Evolutionary conservation across 2,113 vertebrate genomes (phyloP).

Genomic region (Diphyllodes magnificus): DNA sequence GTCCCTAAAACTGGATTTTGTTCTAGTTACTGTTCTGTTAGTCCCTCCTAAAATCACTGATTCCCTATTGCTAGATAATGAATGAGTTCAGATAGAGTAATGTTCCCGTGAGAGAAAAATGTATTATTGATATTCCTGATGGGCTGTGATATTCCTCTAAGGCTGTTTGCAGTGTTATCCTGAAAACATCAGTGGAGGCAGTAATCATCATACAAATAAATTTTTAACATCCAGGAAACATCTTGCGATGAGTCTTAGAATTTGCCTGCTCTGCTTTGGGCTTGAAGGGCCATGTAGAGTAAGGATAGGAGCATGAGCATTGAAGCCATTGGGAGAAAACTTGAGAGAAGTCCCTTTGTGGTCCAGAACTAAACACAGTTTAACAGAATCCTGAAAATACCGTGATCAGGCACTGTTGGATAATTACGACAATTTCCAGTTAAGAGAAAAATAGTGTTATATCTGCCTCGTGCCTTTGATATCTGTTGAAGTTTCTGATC

Average conservation of each 20-base stretch:
- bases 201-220: background rate
- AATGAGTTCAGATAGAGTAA: constrained; percentile 31
- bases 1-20: constrained; percentile 28
- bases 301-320: background rate
- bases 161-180: background rate
- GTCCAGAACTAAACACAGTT: background rate
- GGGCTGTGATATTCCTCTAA: background rate
- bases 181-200: background rate
- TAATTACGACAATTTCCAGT: background rate
- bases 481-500: background rate
- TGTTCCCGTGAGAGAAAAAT: background rate
- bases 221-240: background rate
- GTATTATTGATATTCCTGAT: background rate
- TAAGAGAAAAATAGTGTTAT: background rate
- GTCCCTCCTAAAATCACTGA: constrained; percentile 10
- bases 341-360: background rate
- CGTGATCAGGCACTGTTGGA: background rate
- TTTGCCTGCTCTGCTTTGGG: background rate
- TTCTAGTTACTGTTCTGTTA: constrained; percentile 32
- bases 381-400: background rate
- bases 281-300: background rate
- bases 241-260: background rate
- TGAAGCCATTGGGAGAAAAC: background rate
- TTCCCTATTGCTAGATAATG: background rate
- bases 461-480: background rate